phyloP scores from a whole-genome alignment of 2,113 vertebrate species.

The Caranx melampygus region DNA sequence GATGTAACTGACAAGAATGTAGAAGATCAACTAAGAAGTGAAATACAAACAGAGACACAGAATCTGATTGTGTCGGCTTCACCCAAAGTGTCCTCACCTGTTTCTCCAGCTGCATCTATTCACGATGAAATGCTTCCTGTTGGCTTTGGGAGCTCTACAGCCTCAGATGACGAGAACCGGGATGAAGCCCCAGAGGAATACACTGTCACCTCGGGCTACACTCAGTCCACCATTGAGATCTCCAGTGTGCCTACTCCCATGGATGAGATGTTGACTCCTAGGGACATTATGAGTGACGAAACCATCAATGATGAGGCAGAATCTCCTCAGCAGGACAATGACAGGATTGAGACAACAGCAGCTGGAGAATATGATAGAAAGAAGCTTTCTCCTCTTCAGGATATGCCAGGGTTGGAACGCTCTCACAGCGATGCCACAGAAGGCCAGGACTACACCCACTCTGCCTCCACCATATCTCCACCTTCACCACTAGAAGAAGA shows the following conservation, averaged over 20 bases:
- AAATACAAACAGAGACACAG: conserved; percentile 84
- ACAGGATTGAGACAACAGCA: conserved; percentile 83
- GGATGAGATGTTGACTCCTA: conserved; percentile 95
- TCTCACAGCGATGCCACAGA: conserved; percentile 93
- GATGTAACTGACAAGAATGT: conserved; percentile 76
- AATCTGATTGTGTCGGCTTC: conserved; percentile 77
- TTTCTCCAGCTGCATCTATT: conserved; percentile 89
- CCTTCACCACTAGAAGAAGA: conserved; percentile 93
- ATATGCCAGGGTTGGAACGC: conserved; percentile 82
- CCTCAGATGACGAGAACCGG: conserved; percentile 92
- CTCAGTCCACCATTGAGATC: conserved; percentile 95
- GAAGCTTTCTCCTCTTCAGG: conserved; percentile 83
- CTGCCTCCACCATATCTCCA: conserved; percentile 93
- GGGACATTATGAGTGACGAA: conserved; percentile 93
- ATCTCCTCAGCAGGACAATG: conserved; percentile 89
- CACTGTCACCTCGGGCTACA: conserved; percentile 90
- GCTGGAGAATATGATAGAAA: conserved; percentile 84
- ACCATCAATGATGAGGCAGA: conserved; percentile 91
- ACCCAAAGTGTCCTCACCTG: conserved; percentile 83
- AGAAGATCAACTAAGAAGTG: conserved; percentile 69
- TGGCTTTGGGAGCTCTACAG: conserved; percentile 89
- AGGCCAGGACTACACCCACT: conserved; percentile 90
- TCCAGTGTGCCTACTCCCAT: conserved; percentile 95
- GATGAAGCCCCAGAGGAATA: conserved; percentile 91
- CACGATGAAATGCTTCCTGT: conserved; percentile 90